Conservation (phyloP, 2,113 vertebrate genomes). For the Puntigrus tetrazona region DNA sequence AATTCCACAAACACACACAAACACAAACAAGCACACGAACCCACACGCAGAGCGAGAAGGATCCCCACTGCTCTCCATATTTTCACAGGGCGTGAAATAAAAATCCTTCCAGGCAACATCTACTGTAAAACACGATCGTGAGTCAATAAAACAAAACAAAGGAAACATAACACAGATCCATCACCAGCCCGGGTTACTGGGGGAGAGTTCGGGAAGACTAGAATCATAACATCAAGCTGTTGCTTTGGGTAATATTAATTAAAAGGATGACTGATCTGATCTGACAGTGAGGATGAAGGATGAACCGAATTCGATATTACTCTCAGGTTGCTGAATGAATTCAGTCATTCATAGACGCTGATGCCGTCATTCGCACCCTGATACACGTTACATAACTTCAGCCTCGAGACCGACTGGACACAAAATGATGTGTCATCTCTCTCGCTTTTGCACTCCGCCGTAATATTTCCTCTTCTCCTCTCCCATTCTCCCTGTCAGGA, state of each 20-base stretch:
- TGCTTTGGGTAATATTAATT: not conserved
- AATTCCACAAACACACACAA: conserved; percentile 33
- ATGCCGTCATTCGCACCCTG: not conserved
- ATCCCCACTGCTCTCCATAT: conserved; percentile 30
- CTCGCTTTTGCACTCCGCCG: not conserved
- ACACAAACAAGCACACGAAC: conserved; percentile 40
- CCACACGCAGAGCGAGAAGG: conserved; percentile 11
- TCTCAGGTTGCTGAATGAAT: conserved; percentile 38
- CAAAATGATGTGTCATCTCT: conserved; percentile 50
- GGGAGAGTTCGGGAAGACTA: not conserved
- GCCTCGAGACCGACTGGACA: conserved; percentile 29
- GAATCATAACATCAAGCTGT: not conserved
- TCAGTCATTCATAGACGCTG: conserved; percentile 21
- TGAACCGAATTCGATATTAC: conserved; percentile 11
- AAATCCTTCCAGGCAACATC: conserved; percentile 29
- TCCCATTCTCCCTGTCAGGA: not conserved
- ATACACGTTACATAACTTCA: conserved; percentile 43
- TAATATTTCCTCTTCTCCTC: conserved; percentile 4
- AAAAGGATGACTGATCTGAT: not conserved
- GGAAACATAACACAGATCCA: not conserved
- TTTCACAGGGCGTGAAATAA: conserved; percentile 29
- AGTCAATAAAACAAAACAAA: conserved; percentile 27
- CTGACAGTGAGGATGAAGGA: not conserved
- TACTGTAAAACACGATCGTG: conserved; percentile 37
- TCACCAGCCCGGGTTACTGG: not conserved